phyloP scores from a whole-genome alignment of 2,797 vertebrate genomes.

The Hoplostethus atlanticus region DNA sequence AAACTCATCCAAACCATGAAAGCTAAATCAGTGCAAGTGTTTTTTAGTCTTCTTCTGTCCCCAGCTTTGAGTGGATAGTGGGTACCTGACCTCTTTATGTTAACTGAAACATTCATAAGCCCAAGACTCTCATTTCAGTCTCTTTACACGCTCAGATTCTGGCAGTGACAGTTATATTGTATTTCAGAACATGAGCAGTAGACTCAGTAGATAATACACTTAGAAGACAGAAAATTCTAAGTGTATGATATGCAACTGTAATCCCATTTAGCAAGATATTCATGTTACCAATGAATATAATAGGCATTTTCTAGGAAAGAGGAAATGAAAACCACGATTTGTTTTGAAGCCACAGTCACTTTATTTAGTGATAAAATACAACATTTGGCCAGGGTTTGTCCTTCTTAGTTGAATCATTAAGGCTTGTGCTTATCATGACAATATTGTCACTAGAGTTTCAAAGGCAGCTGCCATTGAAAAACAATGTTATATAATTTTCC shows the following conservation, averaged over 20 bases:
- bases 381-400: slow-evolving; percentile 36
- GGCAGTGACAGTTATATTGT: too few relatives aligned
- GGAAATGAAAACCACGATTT: slow-evolving; percentile 42
- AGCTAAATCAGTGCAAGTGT: not conserved
- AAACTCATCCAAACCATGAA: not conserved
- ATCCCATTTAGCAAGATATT: slow-evolving; percentile 38
- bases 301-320: slow-evolving; percentile 60
- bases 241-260: slow-evolving; percentile 1
- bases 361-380: slow-evolving; percentile 70
- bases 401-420: slow-evolving; percentile 48
- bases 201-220: not conserved
- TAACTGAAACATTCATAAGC: slow-evolving; percentile 2
- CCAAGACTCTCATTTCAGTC: slow-evolving; percentile 12
- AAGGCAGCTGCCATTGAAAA: slow-evolving; percentile 49
- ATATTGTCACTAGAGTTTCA: slow-evolving; percentile 47
- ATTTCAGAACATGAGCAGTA: not conserved
- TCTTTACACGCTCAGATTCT: not conserved
- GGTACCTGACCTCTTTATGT: too few relatives aligned
- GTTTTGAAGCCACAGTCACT: slow-evolving; percentile 51
- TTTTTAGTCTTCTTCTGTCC: too few relatives aligned
- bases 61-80: not conserved
- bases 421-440: slow-evolving; percentile 43
- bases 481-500: slow-evolving; percentile 29
- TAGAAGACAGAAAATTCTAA: not conserved
- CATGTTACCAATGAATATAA: slow-evolving; percentile 46